A percentile compares a stretch with the other conserved stretches of the same genome.
phyloP scores from a whole-genome alignment of 2,888 invertebrate species.

The Stenodema calcarata region DNA sequence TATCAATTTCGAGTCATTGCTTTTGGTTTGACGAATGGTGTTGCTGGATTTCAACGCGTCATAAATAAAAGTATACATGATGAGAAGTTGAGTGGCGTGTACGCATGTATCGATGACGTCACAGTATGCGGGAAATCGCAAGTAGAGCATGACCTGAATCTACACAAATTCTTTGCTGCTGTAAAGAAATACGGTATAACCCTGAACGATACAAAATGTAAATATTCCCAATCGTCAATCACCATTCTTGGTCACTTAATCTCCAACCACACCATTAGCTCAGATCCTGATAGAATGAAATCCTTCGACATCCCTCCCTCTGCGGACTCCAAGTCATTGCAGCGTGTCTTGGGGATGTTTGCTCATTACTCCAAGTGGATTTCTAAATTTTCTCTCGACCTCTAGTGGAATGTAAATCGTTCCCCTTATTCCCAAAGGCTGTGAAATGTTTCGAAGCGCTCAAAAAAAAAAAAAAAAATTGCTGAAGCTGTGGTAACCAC shows the following conservation, averaged over 20 bases:
- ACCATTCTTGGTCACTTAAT: constrained; percentile 4
- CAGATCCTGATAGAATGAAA: constrained; percentile 14
- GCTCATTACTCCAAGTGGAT: constrained; percentile 34
- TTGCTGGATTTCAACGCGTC: too few relatives aligned
- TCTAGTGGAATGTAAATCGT: neutral
- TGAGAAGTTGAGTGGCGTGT: constrained; percentile 30
- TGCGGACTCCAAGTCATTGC: neutral
- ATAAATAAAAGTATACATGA: neutral
- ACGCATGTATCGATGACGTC: constrained; percentile 38
- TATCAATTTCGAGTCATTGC: constrained; percentile 4
- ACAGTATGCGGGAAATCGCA: constrained; percentile 15
- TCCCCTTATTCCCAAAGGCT: neutral
- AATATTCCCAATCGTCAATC: constrained; percentile 1
- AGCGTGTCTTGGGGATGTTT: constrained; percentile 18
- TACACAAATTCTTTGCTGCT: neutral
- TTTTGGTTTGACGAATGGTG: constrained; percentile 15
- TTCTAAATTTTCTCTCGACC: neutral
- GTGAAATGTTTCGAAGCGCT: neutral
- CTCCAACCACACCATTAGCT: neutral
- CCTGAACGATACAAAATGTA: constrained; percentile 31
- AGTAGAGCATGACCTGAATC: constrained; percentile 12
- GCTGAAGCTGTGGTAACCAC: too few relatives aligned
- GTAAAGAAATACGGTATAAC: constrained; percentile 48
- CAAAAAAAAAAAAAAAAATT: too few relatives aligned
- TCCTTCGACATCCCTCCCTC: too few relatives aligned